These are phyloP conservation scores for Tolypeutes matacus DNA, from an alignment of 2,797 vertebrate species.

Conservation along the genomic window DNA sequence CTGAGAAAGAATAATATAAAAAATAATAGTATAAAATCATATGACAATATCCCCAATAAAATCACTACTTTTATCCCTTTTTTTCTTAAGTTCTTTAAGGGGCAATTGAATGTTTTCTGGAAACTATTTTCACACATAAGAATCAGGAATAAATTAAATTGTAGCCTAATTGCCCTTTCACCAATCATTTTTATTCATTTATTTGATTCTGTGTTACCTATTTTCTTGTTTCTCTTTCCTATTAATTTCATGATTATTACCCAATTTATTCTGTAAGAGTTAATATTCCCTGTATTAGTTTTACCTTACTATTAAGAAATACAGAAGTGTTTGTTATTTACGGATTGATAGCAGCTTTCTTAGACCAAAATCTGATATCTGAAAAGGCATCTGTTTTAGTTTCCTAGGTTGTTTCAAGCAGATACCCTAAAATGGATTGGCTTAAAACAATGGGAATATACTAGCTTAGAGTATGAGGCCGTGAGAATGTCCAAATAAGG, in stretches of 20 bases:
- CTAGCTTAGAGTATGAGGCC: too few species aligned
- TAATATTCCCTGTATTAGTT: neutral
- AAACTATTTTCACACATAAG: slow-evolving; percentile 1
- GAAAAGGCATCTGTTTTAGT: neutral
- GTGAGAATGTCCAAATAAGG: too few species aligned
- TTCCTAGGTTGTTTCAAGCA: too few species aligned
- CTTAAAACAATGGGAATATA: too few species aligned
- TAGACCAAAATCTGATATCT: neutral
- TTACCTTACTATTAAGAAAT: slow-evolving; percentile 16
- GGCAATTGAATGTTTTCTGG: neutral
- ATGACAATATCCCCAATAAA: neutral
- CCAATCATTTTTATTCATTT: slow-evolving; percentile 24
- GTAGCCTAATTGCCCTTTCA: neutral
- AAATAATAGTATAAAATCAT: slow-evolving; percentile 4
- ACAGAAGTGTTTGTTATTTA: neutral
- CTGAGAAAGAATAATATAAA: neutral
- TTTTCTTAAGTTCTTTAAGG: neutral
- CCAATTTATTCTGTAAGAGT: slow-evolving; percentile 8
- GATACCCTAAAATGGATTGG: too few species aligned
- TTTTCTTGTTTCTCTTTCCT: neutral
- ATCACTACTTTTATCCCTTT: neutral
- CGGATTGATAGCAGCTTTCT: neutral
- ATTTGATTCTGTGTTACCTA: neutral
- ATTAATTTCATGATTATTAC: slow-evolving; percentile 51
- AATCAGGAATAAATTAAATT: neutral